Evolutionary conservation across 2,888 invertebrate species (phyloP), one percentile per base, ranked within the genome.

Genomic region (Maniola hyperantus): DNA sequence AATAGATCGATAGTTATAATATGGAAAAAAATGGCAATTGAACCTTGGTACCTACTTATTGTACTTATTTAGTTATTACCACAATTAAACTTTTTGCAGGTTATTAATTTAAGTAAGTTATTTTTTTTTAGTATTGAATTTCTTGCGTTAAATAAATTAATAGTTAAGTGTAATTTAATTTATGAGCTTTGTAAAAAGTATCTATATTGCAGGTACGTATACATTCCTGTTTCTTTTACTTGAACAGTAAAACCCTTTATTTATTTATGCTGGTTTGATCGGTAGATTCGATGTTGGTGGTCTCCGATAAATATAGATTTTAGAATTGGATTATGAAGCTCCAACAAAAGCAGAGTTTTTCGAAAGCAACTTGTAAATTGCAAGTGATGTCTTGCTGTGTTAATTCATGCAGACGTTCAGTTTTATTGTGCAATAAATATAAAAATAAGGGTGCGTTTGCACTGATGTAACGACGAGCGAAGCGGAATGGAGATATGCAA

Each of bases 261-360:
- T 13, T 53, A 26, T 26, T 53, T 26, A 53, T 26, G n/a, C 15
- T 8, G 2, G 18, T 15, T 55, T 44, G 26, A 18, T 39, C 13
- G 33, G 26, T 58, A 26, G 58, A 7, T 26, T 55, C 42, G 26
- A 26, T n/a, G 58, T n/a, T 5, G 58, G 58, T 58, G 58, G 58
- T 58, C 58, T 44, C 26, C 13, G 42, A 42, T 42, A n/a, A 39
- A 42, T 18, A 26, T 44, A 46, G 34, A 55, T 36, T 18, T 54
- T 54, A 44, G 42, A 26, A 58, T 26, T 2, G 20, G 20, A 44
- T 58, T 58, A n/a, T 13, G 26, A 26, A 42, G 44, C 13, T 15
- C 58, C n/a, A 44, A 58, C n/a, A 44, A 44, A 58, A 33, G 13
- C 8, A 26, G n/a, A 66, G 59, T 64, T 55, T 80, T 77, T 74